Evolutionary conservation across 1,140 invertebrate genomes (phyloP).

Genomic region (Diploscapter pachys): DNA sequence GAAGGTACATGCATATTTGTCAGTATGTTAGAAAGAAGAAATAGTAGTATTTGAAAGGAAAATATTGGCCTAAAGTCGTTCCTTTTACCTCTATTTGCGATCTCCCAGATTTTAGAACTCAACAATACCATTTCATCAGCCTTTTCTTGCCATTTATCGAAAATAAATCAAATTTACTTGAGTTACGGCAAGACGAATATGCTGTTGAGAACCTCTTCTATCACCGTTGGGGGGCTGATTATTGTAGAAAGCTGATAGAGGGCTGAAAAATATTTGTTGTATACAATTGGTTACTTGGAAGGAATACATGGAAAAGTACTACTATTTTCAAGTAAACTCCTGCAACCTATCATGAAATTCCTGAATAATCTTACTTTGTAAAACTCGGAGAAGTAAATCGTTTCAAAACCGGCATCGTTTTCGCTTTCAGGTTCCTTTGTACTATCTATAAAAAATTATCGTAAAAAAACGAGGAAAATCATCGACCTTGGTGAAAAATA

Average conservation of each 20-base stretch:
- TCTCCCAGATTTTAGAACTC: too few species aligned
- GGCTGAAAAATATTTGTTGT: conserved; percentile 10
- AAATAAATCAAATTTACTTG: not conserved
- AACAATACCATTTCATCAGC: too few species aligned
- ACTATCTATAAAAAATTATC: conserved; percentile 54
- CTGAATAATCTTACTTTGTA: not conserved
- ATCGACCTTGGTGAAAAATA: conserved; percentile 78
- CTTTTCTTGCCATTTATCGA: too few species aligned
- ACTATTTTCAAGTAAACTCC: not conserved
- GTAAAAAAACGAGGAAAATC: not conserved
- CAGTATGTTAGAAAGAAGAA: too few species aligned
- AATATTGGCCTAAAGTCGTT: too few species aligned
- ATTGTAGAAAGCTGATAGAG: conserved; percentile 33
- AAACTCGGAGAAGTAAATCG: conserved; percentile 17
- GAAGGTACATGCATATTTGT: too few species aligned
- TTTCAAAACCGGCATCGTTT: conserved; percentile 27
- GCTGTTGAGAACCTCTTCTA: conserved; percentile 14
- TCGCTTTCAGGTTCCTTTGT: conserved; percentile 68
- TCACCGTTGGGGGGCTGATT: conserved; percentile 19
- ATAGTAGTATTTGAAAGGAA: too few species aligned
- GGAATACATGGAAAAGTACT: not conserved
- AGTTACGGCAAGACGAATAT: conserved; percentile 9
- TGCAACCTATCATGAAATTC: too few species aligned
- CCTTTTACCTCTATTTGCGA: too few species aligned
- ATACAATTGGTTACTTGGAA: not conserved